Evolutionary conservation across 2,797 vertebrate genomes (phyloP).

Genomic region (Sebastes minor): DNA sequence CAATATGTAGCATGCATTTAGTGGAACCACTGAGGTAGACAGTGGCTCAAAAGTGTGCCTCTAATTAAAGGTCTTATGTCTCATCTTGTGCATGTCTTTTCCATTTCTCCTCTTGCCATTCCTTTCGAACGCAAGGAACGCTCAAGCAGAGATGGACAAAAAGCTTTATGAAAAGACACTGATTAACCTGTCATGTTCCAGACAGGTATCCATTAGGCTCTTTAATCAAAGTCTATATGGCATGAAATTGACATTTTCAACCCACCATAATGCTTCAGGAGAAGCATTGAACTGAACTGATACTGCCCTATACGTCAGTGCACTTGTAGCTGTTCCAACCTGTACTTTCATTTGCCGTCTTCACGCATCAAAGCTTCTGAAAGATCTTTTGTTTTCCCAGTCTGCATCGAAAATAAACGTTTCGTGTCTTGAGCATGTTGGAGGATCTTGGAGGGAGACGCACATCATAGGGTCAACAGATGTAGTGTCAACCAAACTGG

Average conservation of each 20-base stretch:
- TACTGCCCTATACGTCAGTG: slow-evolving; percentile 45
- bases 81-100: slow-evolving; percentile 62
- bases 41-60: slow-evolving; percentile 47
- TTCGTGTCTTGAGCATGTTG: not conserved
- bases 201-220: slow-evolving; percentile 82
- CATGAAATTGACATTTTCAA: slow-evolving; percentile 85
- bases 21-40: slow-evolving; percentile 58
- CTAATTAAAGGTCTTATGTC: slow-evolving; percentile 74
- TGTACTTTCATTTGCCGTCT: slow-evolving; percentile 50
- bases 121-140: slow-evolving; percentile 40
- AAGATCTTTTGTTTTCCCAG: slow-evolving; percentile 45
- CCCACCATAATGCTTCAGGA: slow-evolving; percentile 41
- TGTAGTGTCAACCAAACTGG: not conserved
- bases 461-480: not conserved
- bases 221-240: slow-evolving; percentile 82
- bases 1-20: slow-evolving; percentile 51
- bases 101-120: slow-evolving; percentile 49
- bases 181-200: slow-evolving; percentile 81
- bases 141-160: slow-evolving; percentile 69
- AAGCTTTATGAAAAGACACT: slow-evolving; percentile 73
- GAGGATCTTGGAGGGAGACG: not conserved
- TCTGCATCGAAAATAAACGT: not conserved
- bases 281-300: slow-evolving; percentile 61
- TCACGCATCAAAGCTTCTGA: slow-evolving; percentile 42
- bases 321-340: slow-evolving; percentile 37